A percentile compares a stretch with the other conserved stretches of the same genome.
Evolutionary conservation across 2,888 invertebrate genomes (phyloP).

Genomic region (Cryptocheilus praepositus): DNA sequence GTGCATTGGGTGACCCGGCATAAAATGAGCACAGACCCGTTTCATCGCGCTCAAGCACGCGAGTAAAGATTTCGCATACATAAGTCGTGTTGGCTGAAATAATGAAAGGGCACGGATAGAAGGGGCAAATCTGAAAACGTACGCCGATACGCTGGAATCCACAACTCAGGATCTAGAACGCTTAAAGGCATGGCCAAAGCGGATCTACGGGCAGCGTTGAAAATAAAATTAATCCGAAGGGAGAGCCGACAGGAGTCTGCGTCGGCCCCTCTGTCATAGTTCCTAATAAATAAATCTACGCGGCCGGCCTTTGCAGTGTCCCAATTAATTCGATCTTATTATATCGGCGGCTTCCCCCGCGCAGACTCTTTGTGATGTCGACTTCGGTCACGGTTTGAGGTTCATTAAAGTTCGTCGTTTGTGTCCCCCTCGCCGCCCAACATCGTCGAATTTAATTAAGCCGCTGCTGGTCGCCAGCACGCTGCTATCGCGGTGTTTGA

Average conservation of each 20-base stretch:
- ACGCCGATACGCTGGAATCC: conserved; percentile 20
- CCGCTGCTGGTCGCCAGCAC: conserved; percentile 21
- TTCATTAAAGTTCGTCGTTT: conserved; percentile 47
- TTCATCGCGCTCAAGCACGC: not conserved
- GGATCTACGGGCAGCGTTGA: too few species aligned
- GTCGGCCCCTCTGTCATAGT: conserved; percentile 56
- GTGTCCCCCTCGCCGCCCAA: conserved; percentile 10
- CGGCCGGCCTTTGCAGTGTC: conserved; percentile 55
- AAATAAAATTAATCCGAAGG: conserved; percentile 57
- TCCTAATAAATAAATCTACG: conserved; percentile 66
- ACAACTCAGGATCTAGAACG: conserved; percentile 27
- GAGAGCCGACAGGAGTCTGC: conserved; percentile 52
- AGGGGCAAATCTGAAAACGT: conserved; percentile 22
- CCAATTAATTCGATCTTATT: conserved; percentile 68
- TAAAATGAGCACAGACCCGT: too few species aligned
- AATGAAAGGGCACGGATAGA: too few species aligned
- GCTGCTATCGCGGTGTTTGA: not conserved
- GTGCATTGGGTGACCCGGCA: too few species aligned
- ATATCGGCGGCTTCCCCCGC: conserved; percentile 44
- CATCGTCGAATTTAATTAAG: conserved; percentile 51
- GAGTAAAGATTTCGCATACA: not conserved
- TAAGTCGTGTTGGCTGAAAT: too few species aligned
- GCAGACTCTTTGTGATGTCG: conserved; percentile 48
- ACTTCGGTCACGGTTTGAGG: conserved; percentile 38
- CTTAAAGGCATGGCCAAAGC: conserved; percentile 22